Conservation (phyloP, 1,140 invertebrate genomes). For the Hycleus cichorii region DNA sequence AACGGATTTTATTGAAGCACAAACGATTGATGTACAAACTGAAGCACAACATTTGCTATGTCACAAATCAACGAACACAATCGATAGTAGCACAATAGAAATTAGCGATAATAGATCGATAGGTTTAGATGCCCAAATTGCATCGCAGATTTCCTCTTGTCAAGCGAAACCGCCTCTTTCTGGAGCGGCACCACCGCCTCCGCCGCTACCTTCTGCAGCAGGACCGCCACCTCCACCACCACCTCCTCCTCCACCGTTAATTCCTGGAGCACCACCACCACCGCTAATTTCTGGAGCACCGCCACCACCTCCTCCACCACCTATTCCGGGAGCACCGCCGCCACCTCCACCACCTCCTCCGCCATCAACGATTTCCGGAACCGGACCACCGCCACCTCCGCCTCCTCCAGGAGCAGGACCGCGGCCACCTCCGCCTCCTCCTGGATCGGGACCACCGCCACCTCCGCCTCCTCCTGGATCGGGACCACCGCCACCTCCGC, state of each 20-base stretch:
- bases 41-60: neutral
- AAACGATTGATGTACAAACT: conserved; percentile 8
- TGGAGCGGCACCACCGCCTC: conserved; percentile 15
- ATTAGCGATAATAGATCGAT: neutral
- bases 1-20: conserved; percentile 1
- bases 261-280: conserved; percentile 19
- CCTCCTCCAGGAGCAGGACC: conserved; percentile 24
- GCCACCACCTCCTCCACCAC: conserved; percentile 33
- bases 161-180: neutral
- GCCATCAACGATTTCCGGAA: too few relatives aligned
- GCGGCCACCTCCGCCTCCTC: conserved; percentile 42
- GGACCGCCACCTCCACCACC: conserved; percentile 24
- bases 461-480: conserved; percentile 36
- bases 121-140: neutral
- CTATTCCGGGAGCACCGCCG: conserved; percentile 11
- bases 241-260: conserved; percentile 40
- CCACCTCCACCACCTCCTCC: conserved; percentile 25
- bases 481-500: conserved; percentile 25
- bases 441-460: conserved; percentile 41
- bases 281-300: conserved; percentile 34
- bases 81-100: neutral
- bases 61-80: too few relatives aligned
- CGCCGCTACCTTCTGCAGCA: conserved; percentile 50
- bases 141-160: neutral
- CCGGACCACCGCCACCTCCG: conserved; percentile 23